phyloP scores from a whole-genome alignment of 2,888 invertebrate species.

The Epistrophe eligans region DNA sequence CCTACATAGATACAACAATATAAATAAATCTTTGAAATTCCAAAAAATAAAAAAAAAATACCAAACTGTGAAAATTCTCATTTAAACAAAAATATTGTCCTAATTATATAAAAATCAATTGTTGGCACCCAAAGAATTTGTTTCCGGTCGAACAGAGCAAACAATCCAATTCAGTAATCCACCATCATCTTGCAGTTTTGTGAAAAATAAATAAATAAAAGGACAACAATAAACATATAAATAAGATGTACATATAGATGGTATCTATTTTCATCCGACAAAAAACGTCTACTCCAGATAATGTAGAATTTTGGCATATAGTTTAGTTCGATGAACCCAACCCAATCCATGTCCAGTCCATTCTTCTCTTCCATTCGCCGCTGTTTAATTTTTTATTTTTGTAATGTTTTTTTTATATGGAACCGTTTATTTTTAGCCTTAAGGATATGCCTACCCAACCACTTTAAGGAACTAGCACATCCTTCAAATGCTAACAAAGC shows the following conservation, averaged over 20 bases:
- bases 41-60: not conserved
- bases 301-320: slow-evolving; percentile 50
- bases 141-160: slow-evolving; percentile 6
- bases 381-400: not conserved
- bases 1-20: not conserved
- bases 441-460: slow-evolving; percentile 56
- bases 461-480: slow-evolving; percentile 68
- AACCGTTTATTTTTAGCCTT: slow-evolving; percentile 68
- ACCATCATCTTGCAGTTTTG: slow-evolving; percentile 25
- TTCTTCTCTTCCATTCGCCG: not conserved
- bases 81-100: not conserved
- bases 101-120: slow-evolving; percentile 22
- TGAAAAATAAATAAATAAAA: not conserved
- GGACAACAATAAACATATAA: slow-evolving; percentile 2
- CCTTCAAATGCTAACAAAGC: slow-evolving; percentile 48
- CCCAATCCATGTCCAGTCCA: slow-evolving; percentile 31
- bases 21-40: not conserved
- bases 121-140: slow-evolving; percentile 11
- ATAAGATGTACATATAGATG: not conserved
- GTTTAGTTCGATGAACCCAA: slow-evolving; percentile 68
- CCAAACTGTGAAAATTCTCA: not conserved
- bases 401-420: not conserved
- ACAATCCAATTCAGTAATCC: not conserved
- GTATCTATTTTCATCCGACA: slow-evolving; percentile 2
- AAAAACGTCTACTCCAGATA: slow-evolving; percentile 42